These are phyloP conservation scores for Drosophila sechellia DNA, from an alignment of 1,140 invertebrate species.

Conservation along the genomic window DNA sequence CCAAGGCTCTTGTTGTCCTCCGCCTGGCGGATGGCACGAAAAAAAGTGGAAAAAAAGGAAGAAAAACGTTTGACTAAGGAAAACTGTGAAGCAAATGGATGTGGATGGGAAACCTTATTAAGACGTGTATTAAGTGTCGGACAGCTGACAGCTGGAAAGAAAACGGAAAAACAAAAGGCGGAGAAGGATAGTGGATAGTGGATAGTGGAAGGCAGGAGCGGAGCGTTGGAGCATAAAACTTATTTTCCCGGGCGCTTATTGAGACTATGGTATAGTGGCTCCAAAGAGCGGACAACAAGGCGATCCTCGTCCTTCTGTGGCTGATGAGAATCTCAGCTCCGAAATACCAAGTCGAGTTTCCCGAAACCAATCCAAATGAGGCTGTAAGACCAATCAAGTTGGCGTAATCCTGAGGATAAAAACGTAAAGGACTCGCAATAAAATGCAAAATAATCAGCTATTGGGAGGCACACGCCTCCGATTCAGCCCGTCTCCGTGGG, in stretches of 20 bases:
- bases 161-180: neutral
- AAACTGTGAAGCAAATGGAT: neutral
- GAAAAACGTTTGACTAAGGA: constrained; percentile 11
- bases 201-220: neutral
- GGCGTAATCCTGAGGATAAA: neutral
- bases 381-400: constrained; percentile 12
- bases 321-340: no score
- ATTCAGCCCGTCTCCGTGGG: no score
- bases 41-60: neutral
- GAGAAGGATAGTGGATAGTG: neutral
- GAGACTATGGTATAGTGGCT: neutral
- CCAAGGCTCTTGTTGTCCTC: constrained; percentile 9
- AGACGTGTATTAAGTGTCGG: constrained; percentile 14
- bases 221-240: neutral
- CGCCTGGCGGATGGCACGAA: neutral
- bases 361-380: constrained; percentile 2
- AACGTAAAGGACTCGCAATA: neutral
- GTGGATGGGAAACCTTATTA: constrained; percentile 20
- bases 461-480: neutral
- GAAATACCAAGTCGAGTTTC: neutral
- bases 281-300: neutral
- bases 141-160: constrained; percentile 10
- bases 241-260: neutral
- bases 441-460: constrained; percentile 6
- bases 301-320: no score